Base-by-base conservation (phyloP, 2,888 invertebrate genomes). In the Thereva nobilitata region DNA sequence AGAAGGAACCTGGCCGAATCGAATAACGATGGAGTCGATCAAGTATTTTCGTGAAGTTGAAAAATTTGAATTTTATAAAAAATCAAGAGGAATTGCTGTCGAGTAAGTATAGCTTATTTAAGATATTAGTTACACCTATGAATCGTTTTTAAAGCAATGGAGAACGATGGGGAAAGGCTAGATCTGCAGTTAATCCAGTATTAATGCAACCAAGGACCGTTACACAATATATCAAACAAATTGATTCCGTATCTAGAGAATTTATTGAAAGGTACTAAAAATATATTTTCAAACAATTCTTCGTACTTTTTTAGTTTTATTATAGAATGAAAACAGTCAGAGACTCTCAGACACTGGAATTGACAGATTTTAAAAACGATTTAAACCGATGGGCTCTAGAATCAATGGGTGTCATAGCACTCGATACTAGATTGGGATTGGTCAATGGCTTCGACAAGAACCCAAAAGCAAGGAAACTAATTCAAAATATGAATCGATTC, bases 131-230 rank as follows among this genome's bases (percentile, higher is more conserved):
- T 23, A 23, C n/a, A 12, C 1, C 52, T 4, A 38, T 34, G 1
- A 23, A 23, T 23, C 23, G 1, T 23, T 23, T 44, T 69, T 67
- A 66, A 2, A 72, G 70, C 1, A 72, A 75, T 54, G 76, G 71
- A 0, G 87, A 84, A 23, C 78, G 85, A 71, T 89, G 89, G 89
- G 84, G 86, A 35, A 82, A 85, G 50, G 83, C 88, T 66, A 82
- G 89, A n/a, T 83, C 84, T 1, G 86, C 84, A 70, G 86, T 87
- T 0, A 88, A 89, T 75, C 86, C 86, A 64, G 82, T 86, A 37
- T 80, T 89, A 76, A 79, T 89, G 78, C 84, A 86, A 72, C 86
- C 87, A 0, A 85, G 85, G 72, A 75, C 82, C 47, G 79, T 84
- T 0, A 83, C 83, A 73, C 74, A 83, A 0, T 85, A 86, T 68